Base-by-base conservation (phyloP, 2,797 vertebrate species). In the Parotocinclus haroldoi region DNA sequence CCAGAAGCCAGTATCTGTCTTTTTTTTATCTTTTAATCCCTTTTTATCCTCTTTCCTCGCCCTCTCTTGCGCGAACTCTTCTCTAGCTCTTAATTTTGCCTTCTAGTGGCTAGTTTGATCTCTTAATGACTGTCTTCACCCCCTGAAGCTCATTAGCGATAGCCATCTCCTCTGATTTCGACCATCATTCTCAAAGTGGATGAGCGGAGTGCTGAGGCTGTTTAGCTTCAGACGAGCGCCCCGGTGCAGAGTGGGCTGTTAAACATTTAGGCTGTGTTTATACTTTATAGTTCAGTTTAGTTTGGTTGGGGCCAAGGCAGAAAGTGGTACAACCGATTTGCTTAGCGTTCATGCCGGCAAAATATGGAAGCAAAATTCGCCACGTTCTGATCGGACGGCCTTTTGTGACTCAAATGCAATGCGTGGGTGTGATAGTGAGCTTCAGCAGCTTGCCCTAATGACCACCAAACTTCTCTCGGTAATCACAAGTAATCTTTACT, bases 111-210 rank as follows among this genome's bases (percentile, higher is more conserved):
- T 49, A 66, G 65, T 74, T 66, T 74, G 42, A 72, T 66, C 58
- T 58, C 72, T 66, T 69, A 69, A 77, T 77, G 55, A 63, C 53
- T 69, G 38, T 55, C 17, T 63, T 72, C 14, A 16, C 66, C 65
- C 57, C 53, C 60, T 52, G 48, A 72, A 63, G 58, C 58, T 77
- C 58, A 63, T 74, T 61, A 74, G 54, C 48, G 66, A 69, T 66
- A 63, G 55, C 60, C 73, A 48, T 69, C 61, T 66, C 62, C 68
- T 52, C 59, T 58, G 57, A 48, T 71, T 58, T 64, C 52, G 46
- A 56, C 62, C 11, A 10, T 62, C 54, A 74, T 68, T 65, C 66
- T 74, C 68, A 68, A 69, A 68, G 52, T 56, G 27, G 37, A 66
- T 58, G 7, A 61, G 14, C 53, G 18, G 48, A 39, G 18, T 55